These are phyloP conservation scores for Porites lutea DNA, from an alignment of 64 coral and sea anemone genomes.

Conservation along the genomic window DNA sequence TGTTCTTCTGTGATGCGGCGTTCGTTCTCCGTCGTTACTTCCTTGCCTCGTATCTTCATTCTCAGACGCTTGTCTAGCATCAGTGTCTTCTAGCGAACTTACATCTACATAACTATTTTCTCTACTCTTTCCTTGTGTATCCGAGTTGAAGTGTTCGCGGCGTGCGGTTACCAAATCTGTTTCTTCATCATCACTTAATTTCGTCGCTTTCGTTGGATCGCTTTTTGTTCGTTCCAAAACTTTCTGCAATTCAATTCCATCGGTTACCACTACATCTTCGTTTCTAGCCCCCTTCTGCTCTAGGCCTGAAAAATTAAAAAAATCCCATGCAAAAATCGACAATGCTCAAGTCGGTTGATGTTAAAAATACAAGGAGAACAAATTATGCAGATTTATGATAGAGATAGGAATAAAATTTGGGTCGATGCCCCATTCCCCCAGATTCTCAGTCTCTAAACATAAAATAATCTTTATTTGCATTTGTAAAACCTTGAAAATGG, in stretches of 20 bases:
- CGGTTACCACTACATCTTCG: slow-evolving; percentile 14
- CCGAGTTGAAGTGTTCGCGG: not conserved
- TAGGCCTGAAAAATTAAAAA: slow-evolving; percentile 16
- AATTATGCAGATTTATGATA: not conserved
- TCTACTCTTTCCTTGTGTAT: not conserved
- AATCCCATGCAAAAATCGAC: not conserved
- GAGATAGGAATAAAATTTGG: not conserved
- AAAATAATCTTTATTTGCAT: not conserved
- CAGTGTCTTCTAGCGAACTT: not conserved
- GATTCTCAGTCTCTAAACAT: not conserved
- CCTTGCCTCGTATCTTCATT: slow-evolving; percentile 5
- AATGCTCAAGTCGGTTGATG: not conserved
- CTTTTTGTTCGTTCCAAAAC: not conserved
- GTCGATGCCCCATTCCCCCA: not conserved
- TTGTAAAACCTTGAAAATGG: not conserved
- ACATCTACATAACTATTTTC: not conserved
- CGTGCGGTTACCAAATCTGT: not conserved
- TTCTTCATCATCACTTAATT: not conserved
- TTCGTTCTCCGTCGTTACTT: not conserved
- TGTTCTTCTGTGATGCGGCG: slow-evolving; percentile 4
- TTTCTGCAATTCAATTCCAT: slow-evolving; percentile 23
- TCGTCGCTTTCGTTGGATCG: not conserved
- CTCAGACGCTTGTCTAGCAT: not conserved
- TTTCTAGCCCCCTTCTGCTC: not conserved
- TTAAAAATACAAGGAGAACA: not conserved